A percentile compares a stretch with the other conserved stretches of the same genome.
Evolutionary conservation across 2,797 vertebrate species (phyloP).

Genomic region (Liasis olivaceus): DNA sequence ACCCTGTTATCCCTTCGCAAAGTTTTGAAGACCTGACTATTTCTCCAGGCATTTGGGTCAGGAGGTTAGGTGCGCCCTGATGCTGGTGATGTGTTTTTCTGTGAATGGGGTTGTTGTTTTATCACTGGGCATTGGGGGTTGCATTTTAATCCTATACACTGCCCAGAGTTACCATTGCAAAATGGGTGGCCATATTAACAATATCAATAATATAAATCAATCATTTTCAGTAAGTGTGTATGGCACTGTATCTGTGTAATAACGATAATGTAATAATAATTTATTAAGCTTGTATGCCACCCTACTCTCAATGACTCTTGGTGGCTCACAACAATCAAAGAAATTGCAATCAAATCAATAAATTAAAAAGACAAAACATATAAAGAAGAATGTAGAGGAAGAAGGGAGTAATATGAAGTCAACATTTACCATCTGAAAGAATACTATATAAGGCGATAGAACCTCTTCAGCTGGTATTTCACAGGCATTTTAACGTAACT

Average conservation of each 20-base stretch:
- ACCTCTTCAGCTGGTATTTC: not conserved
- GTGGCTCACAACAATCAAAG: not conserved
- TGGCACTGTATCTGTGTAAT: not conserved
- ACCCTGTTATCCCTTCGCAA: not conserved
- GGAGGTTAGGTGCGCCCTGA: not conserved
- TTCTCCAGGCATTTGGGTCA: not conserved
- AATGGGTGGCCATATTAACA: not conserved
- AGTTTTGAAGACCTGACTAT: not conserved
- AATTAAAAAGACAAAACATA: not conserved
- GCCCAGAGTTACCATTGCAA: not conserved
- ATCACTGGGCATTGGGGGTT: not conserved
- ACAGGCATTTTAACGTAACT: not conserved
- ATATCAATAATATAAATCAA: not conserved
- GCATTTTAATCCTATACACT: not conserved
- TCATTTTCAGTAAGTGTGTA: not conserved
- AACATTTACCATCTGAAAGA: not conserved
- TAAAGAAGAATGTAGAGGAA: not conserved
- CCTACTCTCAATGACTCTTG: not conserved
- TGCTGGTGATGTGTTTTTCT: not conserved
- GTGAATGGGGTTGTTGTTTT: not conserved
- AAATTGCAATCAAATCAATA: not conserved
- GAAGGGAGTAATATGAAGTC: not conserved
- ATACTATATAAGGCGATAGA: not conserved
- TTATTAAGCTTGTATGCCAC: not conserved
- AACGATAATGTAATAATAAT: not conserved